Conservation (phyloP, 2,113 vertebrate genomes). For the Zosterops hypoxanthus region DNA sequence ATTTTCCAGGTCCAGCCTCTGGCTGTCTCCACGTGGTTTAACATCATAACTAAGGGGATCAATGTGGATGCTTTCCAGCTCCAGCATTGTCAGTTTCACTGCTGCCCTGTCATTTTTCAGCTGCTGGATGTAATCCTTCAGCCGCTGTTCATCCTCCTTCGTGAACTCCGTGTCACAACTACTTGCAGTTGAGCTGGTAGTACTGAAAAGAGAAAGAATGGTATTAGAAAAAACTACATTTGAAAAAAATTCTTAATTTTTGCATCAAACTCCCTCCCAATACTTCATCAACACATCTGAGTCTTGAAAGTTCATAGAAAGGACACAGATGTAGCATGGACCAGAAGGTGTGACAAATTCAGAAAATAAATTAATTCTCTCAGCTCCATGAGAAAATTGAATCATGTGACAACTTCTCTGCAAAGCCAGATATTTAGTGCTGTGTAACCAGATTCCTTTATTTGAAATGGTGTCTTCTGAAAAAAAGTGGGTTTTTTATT, state of each 20-base stretch:
- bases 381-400: neutral
- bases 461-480: neutral
- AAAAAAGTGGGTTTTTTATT: neutral
- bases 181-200: conserved; percentile 88
- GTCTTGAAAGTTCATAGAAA: neutral
- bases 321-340: fast-evolving
- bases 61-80: conserved; percentile 88
- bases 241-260: neutral
- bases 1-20: conserved; percentile 88
- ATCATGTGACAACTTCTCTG: neutral
- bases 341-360: neutral
- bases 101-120: conserved; percentile 87
- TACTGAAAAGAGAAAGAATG: conserved; percentile 68
- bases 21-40: conserved; percentile 84
- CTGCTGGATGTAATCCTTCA: conserved; percentile 89
- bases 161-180: conserved; percentile 88
- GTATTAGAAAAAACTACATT: neutral
- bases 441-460: neutral
- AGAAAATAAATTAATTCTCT: neutral
- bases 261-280: neutral
- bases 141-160: conserved; percentile 86
- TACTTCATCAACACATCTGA: neutral
- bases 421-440: neutral
- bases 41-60: conserved; percentile 85
- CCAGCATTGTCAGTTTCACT: conserved; percentile 87